Conservation (phyloP, 2,888 invertebrate genomes). For the Philhelius pedissequus region DNA sequence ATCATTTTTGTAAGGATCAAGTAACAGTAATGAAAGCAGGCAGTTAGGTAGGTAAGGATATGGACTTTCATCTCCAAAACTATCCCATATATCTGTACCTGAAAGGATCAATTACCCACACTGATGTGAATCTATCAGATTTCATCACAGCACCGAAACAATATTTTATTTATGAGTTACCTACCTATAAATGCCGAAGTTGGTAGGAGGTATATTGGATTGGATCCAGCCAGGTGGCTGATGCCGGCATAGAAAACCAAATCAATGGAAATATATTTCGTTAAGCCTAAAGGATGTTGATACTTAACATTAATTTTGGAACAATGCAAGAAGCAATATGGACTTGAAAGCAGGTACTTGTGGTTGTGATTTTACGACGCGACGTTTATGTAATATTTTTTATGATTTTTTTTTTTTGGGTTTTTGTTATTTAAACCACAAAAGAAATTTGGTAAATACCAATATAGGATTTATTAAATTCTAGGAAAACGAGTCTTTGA, state of each 20-base stretch:
- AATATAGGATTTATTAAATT: no score
- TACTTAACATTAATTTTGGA: neutral
- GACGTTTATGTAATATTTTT: neutral
- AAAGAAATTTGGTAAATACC: neutral
- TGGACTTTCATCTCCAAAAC: neutral
- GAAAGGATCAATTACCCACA: neutral
- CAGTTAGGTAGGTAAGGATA: neutral
- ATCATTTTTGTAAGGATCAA: conserved; percentile 16
- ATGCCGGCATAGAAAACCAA: neutral
- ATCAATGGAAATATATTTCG: neutral
- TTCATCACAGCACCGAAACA: neutral
- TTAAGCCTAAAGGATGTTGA: neutral
- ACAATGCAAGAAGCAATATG: neutral
- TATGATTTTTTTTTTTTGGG: neutral
- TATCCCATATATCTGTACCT: conserved; percentile 10
- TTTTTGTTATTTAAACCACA: neutral
- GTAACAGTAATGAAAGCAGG: neutral
- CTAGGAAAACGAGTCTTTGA: neutral
- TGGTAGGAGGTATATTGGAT: neutral
- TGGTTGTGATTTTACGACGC: neutral
- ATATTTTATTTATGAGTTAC: conserved; percentile 16
- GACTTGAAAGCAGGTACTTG: neutral
- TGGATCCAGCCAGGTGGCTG: conserved; percentile 32
- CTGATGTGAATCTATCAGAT: conserved; percentile 10
- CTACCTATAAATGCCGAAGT: neutral